Evolutionary conservation across 2,113 vertebrate species (phyloP), one percentile per base, ranked within the genome.

Genomic region (Tupaia tana): DNA sequence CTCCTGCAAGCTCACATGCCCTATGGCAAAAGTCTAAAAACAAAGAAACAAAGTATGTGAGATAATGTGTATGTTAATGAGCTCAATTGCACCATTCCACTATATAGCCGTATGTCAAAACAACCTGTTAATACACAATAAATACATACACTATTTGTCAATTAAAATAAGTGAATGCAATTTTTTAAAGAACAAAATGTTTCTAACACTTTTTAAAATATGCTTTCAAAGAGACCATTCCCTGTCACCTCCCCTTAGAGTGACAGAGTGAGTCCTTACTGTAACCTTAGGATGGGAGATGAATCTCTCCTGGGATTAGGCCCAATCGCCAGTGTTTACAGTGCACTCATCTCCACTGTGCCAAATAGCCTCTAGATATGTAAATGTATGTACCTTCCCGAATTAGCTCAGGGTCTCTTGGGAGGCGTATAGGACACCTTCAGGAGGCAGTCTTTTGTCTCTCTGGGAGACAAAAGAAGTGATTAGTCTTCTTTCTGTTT

Each of bases 401-500:
- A 82, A 73, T 91, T n/a, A 78, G 78, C 18, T 58, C 34, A 85
- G 43, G 70, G 12, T 27, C 24, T 86, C 43, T 31, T 9, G 3
- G 43, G 34, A 64, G 14, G n/a, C 63, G 43, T 69, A 14, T 59
- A 16, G 75, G 59, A 91, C 29, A 69, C 31, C 18, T 75, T 54
- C 13, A 27, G 34, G 59, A 56, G 63, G n/a, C 64, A 64, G 43
- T 64, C 24, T 71, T 70, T 71, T 71, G 63, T 89, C 43, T 94
- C 56, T 71, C 29, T 15, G 9, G 64, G 78, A 89, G 64, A 27
- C 25, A 88, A 81, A 15, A 82, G 63, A 79, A 85, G 56, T 64
- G 71, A 64, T 31, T 89, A 71, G 64, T 84, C 59, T 92, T 95
- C 63, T 43, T 56, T 79, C 66, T 64, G 56, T n/a, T 89, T 56